Conservation (phyloP, 2,888 invertebrate species). For the Hymenopus coronatus region DNA sequence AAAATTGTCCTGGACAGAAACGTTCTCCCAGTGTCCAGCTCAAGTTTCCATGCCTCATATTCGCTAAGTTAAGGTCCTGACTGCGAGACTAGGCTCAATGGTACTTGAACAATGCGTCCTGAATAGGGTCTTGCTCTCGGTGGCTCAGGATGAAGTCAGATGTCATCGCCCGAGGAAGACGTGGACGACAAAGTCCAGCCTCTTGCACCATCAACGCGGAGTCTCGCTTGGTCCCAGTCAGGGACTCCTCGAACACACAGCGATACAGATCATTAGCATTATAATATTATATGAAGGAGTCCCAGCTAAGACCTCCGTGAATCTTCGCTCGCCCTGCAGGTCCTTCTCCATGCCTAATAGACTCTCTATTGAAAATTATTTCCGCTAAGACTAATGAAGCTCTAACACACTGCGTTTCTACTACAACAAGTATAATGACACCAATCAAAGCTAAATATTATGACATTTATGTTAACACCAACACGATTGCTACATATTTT, state of each 20-base stretch:
- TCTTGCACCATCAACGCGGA: background rate
- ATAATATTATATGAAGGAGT: background rate
- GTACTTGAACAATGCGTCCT: background rate
- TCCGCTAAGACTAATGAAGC: background rate
- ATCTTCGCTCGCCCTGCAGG: background rate
- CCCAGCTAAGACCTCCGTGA: background rate
- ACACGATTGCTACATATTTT: background rate
- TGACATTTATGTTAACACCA: background rate
- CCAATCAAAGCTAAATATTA: background rate
- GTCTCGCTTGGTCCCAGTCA: background rate
- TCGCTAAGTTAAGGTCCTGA: background rate
- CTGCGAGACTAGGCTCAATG: background rate
- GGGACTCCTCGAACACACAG: background rate
- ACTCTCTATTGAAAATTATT: background rate
- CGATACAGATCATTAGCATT: background rate
- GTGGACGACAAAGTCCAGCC: background rate
- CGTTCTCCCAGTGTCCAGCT: background rate
- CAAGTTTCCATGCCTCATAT: background rate
- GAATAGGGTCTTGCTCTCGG: background rate
- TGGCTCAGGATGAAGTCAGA: constrained; percentile 12
- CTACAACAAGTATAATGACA: background rate
- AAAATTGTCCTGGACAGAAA: background rate
- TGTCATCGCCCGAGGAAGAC: constrained; percentile 10
- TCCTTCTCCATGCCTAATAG: background rate
- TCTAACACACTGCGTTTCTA: background rate